Percentiles rank a stretch among this genome's conserved stretches.
These are phyloP conservation scores for Ophraella communa DNA, from an alignment of 2,888 invertebrate species.

Conservation along the genomic window DNA sequence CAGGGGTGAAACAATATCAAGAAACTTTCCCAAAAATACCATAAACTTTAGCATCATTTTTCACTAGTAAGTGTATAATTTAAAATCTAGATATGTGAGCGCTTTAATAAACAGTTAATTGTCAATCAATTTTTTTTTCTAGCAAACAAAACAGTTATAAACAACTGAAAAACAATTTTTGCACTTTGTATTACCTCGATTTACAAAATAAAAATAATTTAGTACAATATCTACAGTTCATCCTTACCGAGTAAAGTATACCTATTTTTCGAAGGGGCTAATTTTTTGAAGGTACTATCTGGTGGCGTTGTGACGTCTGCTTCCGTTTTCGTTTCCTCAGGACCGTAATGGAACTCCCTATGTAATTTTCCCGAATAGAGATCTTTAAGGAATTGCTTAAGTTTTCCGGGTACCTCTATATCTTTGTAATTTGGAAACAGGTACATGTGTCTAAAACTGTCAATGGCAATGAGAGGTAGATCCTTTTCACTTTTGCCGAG, in stretches of 20 bases:
- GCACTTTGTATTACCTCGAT: neutral
- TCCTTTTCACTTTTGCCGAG: constrained; percentile 90
- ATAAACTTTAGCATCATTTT: no score
- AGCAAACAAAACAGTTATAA: neutral
- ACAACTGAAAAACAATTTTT: neutral
- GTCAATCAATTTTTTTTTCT: neutral
- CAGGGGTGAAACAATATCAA: no score
- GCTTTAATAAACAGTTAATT: neutral
- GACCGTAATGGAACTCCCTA: constrained; percentile 98
- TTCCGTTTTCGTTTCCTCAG: constrained; percentile 68
- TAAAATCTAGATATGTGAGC: neutral
- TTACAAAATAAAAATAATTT: constrained; percentile 18
- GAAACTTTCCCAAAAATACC: neutral
- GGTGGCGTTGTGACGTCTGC: constrained; percentile 77
- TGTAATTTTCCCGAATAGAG: constrained; percentile 96
- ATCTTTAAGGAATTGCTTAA: constrained; percentile 89
- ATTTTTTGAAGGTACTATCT: constrained; percentile 94
- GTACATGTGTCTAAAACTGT: constrained; percentile 99
- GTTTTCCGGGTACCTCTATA: constrained; percentile 79
- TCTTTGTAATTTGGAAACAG: constrained; percentile 86
- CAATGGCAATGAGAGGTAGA: constrained; percentile 95
- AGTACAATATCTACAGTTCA: constrained; percentile 75
- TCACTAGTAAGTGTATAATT: neutral
- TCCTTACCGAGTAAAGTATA: constrained; percentile 91
- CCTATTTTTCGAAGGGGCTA: constrained; percentile 94